Evolutionary conservation across 2,113 vertebrate genomes (phyloP), one percentile per base, ranked within the genome.

Genomic region (Machaerirhynchus nigripectus): DNA sequence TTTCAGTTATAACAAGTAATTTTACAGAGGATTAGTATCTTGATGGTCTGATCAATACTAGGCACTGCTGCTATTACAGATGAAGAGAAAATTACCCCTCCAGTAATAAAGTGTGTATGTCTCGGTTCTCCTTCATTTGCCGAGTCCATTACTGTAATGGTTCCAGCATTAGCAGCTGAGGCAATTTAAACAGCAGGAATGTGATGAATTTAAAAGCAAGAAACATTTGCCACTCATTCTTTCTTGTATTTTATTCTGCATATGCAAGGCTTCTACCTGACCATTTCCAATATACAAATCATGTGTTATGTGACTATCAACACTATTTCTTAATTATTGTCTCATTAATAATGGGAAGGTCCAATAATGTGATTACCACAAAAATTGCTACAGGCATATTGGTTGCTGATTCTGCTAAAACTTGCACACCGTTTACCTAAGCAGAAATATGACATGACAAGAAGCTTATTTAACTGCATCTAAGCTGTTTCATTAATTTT

Each of bases 41-140:
- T 99, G 99, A 99, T 99, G 98, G 99, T 97, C 98, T 99, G 98
- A 99, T 99, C 99, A 99, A 99, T 99, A 99, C 98, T 95, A 98
- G 98, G 98, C 98, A 98, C 98, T 97, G 97, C 98, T 98, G 98
- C 98, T 98, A 99, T 99, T 99, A 99, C 98, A 98, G 98, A 99
- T 98, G 98, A 98, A 99, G 98, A 98, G 98, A 98, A 99, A 99
- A 99, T 99, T 98, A 98, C 98, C 98, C 98, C 99, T 99, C 98
- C 97, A 98, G 99, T 99, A 99, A 99, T 99, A 99, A 99, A 99
- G 98, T 97, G 98, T 97, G 98, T 95, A 98, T 98, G 99, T 99
- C 98, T 98, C 97, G 96, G 98, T 98, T 99, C 99, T 98, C 98
- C 98, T 99, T 99, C 99, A 99, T 99, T 99, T 99, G 98, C 98